Base-by-base conservation (phyloP, 2,797 vertebrate genomes). In the Huso huso region DNA sequence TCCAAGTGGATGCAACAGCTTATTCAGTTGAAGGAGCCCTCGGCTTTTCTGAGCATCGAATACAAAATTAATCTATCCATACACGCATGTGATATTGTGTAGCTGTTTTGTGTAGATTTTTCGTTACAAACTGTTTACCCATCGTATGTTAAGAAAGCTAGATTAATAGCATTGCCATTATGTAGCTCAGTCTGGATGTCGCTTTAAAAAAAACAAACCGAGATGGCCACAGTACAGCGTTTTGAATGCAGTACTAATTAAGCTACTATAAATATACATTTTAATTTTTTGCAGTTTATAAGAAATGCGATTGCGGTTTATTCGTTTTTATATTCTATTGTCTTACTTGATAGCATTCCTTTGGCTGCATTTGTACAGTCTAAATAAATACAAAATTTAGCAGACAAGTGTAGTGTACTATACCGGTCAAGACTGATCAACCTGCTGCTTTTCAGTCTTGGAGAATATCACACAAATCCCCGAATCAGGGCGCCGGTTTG, bases 1-100 rank as follows among this genome's bases (percentile, higher is more conserved):
- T 76, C 68, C 66, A 65, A 69, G 72, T 72, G 76, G 75, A 86
- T 79, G 89, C 89, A 90, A 90, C 89, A 91, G 89, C 82, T 89
- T 87, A 74, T 79, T n/a, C 7, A 10, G 7, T 55, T 10, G 37
- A 37, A 37, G 53, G n/a, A 55, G 53, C 6, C 53, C 53, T 55
- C 10, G n/a, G 53, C 3, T 10, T 55, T n/a, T n/a, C 53, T n/a
- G n/a, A 55, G 53, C 53, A 3, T 55, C 53, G 9, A 4, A n/a
- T n/a, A 37, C 37, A 37, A 37, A 37, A 37, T 37, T 37, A 37
- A 37, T 37, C 37, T 37, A 37, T 37, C 37, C 37, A 37, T 37
- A 37, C 37, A 37, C 37, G 37, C 37, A 37, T 37, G 37, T 37
- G 37, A 37, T 37, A 37, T 37, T 37, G 3, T 37, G 37, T 37